Base-by-base conservation (phyloP, 2,888 invertebrate species). In the Parapristionchus giblindavisi region DNA sequence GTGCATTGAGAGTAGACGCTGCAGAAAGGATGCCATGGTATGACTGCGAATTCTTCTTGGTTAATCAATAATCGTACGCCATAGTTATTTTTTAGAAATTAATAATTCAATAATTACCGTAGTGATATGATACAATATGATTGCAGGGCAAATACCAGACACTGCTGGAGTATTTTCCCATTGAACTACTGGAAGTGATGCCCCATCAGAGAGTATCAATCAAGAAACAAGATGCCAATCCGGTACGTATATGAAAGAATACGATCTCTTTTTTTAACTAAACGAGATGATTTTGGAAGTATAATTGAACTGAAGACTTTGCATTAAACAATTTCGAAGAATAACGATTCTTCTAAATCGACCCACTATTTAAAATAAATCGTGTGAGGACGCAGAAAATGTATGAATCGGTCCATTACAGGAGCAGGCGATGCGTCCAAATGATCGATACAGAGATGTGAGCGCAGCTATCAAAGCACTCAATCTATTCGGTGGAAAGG, bases 171-270 rank as follows among this genome's bases (percentile, higher is more conserved):
- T 36, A 27, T 29, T 71, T 71, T 56, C 70, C 70, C 38, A 40
- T 71, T 32, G 70, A 71, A 27, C 24, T 71, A 4, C 38, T 71
- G 21, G 36, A 71, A 17, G 70, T 71, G 29, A 71, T 40, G 56
- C 29, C 70, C 29, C n/a, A 71, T 34, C 70, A 71, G 24, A n/a
- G 70, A 34, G 70, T 71, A 3, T 40, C 70, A 14, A 38, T 71
- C 38, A 54, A 71, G 70, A 71, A 71, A 34, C 70, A 71, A 34
- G 56, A 40, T 11, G 70, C 70, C 3, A 40, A 54, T 34, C 56
- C 56, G 27, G 70, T 68, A 24, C 21, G 68, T 5, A 38, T 0
- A n/a, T 43, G 34, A n/a, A 29, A n/a, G n/a, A n/a, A n/a, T n/a
- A n/a, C n/a, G n/a, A n/a, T n/a, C n/a, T n/a, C n/a, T n/a, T n/a